Evolutionary conservation across 2,113 vertebrate species (phyloP), one percentile per base, ranked within the genome.

Genomic region (Pachypanchax playfairii): DNA sequence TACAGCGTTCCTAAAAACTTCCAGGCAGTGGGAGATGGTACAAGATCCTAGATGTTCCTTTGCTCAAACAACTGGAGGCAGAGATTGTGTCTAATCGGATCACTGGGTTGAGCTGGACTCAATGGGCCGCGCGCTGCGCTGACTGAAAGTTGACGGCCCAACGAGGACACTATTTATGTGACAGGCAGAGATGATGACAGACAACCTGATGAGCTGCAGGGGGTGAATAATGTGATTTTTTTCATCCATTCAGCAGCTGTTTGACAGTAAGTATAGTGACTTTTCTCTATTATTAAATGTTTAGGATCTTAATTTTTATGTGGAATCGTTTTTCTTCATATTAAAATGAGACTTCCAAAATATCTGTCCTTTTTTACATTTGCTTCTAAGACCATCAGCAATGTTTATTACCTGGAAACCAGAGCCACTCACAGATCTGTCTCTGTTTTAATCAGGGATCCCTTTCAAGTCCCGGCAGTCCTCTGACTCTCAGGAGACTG

Each of bases 1-100:
- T 89, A 90, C 90, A 92, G 91, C 91, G 90, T 92, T 92, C 82
- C 85, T 71, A 43, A 86, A 84, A 78, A 68, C 79, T 70, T 70
- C 73, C 55, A 75, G 75, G 72, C 72, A 67, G 85, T 18, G 36
- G 79, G 83, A 64, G 68, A 85, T 67, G 22, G 65, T 69, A 60
- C 48, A 67, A 60, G 52, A 66, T 47, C 21, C 43, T 70, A 56
- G 69, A 72, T 83, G 85, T 83, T 78, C 63, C 48, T 44, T n/a
- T 10, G 38, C 33, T 60, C 79, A 81, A 85, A 90, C 74, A 85
- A 86, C 65, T 75, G 75, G 58, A 70, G 63, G 36, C 38, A 21
- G 41, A 79, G 49, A 73, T 61, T 67, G 65, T 14, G 25, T 51
- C 31, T 17, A 24, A 55, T 21, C 52, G 44, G 33, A 38, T 57